phyloP scores from a whole-genome alignment of 2,888 invertebrate species.

The Eupithecia dodoneata region DNA sequence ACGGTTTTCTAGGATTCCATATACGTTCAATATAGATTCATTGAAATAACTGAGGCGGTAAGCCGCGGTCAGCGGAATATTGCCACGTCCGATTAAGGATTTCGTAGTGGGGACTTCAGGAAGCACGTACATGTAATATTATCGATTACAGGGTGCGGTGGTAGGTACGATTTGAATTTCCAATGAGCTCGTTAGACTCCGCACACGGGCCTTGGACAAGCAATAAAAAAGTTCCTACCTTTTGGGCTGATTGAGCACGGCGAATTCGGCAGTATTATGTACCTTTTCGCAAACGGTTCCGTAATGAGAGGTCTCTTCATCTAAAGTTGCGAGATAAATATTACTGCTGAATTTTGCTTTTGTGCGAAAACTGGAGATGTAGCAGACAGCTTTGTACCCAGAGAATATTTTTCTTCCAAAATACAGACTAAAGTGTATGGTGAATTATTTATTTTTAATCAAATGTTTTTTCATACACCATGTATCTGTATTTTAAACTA shows the following conservation, averaged over 20 bases:
- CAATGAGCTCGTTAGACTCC: slow-evolving; percentile 82
- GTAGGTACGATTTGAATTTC: slow-evolving; percentile 81
- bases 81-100: slow-evolving; percentile 51
- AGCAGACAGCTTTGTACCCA: neutral
- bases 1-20: neutral
- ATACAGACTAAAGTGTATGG: neutral
- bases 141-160: slow-evolving; percentile 80
- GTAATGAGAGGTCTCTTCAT: slow-evolving; percentile 41
- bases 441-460: neutral
- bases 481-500: no score
- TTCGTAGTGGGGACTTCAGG: slow-evolving; percentile 65
- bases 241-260: slow-evolving; percentile 68
- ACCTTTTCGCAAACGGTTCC: slow-evolving; percentile 56
- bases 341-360: slow-evolving; percentile 3
- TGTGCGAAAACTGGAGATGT: neutral
- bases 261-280: slow-evolving; percentile 60
- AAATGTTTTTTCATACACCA: no score
- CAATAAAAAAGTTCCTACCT: slow-evolving; percentile 74
- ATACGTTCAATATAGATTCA: neutral
- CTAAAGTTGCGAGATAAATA: slow-evolving; percentile 1
- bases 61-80: slow-evolving; percentile 47
- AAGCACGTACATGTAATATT: slow-evolving; percentile 83
- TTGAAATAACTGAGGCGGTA: slow-evolving; percentile 33
- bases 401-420: neutral
- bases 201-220: slow-evolving; percentile 65